Base-by-base conservation (phyloP, 35 echinoderm and acorn worm genomes). In the Apostichopus californicus region DNA sequence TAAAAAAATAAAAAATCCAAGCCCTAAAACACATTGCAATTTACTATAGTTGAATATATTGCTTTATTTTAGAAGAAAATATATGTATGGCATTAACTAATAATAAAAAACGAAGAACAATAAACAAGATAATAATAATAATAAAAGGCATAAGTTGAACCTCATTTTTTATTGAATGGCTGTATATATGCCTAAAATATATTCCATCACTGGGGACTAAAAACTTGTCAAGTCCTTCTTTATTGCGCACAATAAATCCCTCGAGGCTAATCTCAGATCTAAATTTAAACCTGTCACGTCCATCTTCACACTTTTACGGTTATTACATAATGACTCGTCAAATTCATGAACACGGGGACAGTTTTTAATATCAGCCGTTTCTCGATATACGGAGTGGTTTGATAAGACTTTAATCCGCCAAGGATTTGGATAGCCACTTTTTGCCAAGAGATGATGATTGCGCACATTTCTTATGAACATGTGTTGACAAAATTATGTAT, bases 281-380 rank as follows among this genome's bases (percentile, higher is more conserved):
- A 83, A 83, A 83, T 83, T 83, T 83, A 83, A 56, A 83, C 80
- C 55, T 55, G 34, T 83, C 80, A 83, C 34, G 55, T 55, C n/a
- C 80, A 83, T 83, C 52, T 83, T 83, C 55, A 83, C 80, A 15
- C 24, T 55, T 54, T 53, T 83, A 53, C 80, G 55, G 80, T 83
- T 83, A 83, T 83, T 83, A 83, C 80, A 83, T 54, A 83, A 17
- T 17, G 80, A 83, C 34, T 34, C 80, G 80, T 55, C 34, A 83
- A 83, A 83, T 53, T 53, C 46, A 55, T 34, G 8, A 56, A 14
- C 13, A 56, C 18, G 24, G 55, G 34, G 34, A 46, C 34, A 20
- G 52, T 83, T 83, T 83, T 83, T 83, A 83, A 83, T 83, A 83
- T 83, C 80, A 8, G 55, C 80, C 7, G 64, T 14, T 68, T 68